phyloP scores from a whole-genome alignment of 2,797 vertebrate genomes.

The Bryconaethiops microstoma region DNA sequence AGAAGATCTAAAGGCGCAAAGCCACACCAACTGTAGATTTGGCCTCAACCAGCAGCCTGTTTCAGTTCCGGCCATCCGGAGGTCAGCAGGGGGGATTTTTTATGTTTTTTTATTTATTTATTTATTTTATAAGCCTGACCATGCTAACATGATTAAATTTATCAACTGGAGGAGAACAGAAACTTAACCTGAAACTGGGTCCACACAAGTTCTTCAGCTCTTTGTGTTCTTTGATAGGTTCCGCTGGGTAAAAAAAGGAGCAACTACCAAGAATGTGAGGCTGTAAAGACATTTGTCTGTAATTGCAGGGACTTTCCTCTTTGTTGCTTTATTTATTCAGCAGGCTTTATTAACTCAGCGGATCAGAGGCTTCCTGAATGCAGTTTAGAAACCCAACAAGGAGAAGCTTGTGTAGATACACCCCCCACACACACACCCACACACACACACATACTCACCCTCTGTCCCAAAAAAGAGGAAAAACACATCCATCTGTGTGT shows the following conservation, averaged over 20 bases:
- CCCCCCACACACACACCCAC: background rate
- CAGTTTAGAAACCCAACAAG: conserved; percentile 1
- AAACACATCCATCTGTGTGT: background rate
- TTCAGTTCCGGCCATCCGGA: background rate
- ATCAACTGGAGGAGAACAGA: conserved; percentile 1
- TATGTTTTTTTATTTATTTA: background rate
- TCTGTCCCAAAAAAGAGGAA: background rate
- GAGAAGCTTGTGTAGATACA: background rate
- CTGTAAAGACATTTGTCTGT: background rate
- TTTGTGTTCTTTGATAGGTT: background rate
- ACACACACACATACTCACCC: background rate
- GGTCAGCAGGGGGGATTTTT: conserved; percentile 10
- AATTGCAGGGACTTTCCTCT: conserved; percentile 1
- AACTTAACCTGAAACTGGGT: conserved; percentile 17
- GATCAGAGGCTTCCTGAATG: background rate
- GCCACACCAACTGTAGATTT: background rate
- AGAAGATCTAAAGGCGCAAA: background rate
- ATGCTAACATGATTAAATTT: conserved; percentile 21
- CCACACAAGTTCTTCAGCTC: background rate
- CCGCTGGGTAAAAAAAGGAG: background rate
- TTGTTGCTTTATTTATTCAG: background rate
- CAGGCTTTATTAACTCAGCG: background rate
- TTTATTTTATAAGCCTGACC: background rate
- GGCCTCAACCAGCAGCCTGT: background rate
- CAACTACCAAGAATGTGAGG: background rate